These are phyloP conservation scores for Spondyliosoma cantharus DNA, from an alignment of 2,797 vertebrate genomes.

Conservation along the genomic window DNA sequence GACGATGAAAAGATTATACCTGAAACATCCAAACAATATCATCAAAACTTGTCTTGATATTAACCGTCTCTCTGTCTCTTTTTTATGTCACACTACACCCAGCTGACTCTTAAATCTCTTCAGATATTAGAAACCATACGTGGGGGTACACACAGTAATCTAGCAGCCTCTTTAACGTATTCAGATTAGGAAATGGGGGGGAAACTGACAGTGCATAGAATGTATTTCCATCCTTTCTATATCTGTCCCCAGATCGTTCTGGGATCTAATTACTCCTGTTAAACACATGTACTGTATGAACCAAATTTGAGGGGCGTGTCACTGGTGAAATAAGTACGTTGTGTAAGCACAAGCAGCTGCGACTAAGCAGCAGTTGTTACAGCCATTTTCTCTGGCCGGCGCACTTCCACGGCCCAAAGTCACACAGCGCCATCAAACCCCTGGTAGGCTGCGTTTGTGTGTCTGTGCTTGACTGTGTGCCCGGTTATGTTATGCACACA, in stretches of 20 bases:
- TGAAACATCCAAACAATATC: constrained; percentile 6
- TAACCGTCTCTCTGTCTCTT: not conserved
- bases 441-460: constrained; percentile 15
- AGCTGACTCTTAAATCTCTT: constrained; percentile 26
- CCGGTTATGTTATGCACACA: constrained; percentile 34
- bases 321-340: constrained; percentile 59
- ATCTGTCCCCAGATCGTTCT: constrained; percentile 40
- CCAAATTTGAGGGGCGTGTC: constrained; percentile 59
- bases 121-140: constrained; percentile 34
- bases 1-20: not conserved
- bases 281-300: constrained; percentile 58
- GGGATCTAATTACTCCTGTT: constrained; percentile 64
- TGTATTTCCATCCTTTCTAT: constrained; percentile 50
- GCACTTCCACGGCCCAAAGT: constrained; percentile 35
- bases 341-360: constrained; percentile 62
- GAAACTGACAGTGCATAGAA: constrained; percentile 18
- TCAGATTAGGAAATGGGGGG: constrained; percentile 40
- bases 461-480: constrained; percentile 33
- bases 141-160: constrained; percentile 24
- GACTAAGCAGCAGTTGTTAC: constrained; percentile 39
- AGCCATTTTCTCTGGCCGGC: constrained; percentile 61
- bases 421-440: constrained; percentile 39
- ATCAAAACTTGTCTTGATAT: not conserved
- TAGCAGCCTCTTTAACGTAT: constrained; percentile 38
- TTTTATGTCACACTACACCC: not conserved